Base-by-base conservation (phyloP, 2,113 vertebrate species). In the Dromaius novaehollandiae region DNA sequence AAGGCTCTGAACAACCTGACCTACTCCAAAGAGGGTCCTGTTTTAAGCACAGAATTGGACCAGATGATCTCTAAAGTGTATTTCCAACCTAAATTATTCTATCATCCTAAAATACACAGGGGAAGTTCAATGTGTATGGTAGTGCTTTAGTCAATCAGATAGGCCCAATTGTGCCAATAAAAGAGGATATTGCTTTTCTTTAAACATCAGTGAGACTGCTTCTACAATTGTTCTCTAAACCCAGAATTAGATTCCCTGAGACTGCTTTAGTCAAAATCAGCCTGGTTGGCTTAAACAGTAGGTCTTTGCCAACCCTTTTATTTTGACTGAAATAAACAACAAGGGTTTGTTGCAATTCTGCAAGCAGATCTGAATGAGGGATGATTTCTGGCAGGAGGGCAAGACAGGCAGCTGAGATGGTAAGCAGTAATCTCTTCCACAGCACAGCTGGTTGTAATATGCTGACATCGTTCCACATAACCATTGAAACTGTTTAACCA, bases 401-500 rank as follows among this genome's bases (percentile, higher is more conserved):
- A 58, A 83, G 36, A 88, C 19, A 73, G 1, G 2, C 71, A 96
- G 58, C 34, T 93, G 48, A 90, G 50, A 77, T 1, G 90, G 38
- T 14, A 74, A 94, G 73, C 21, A 78, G 50, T 40, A 77, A 90
- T 24, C n/a, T 70, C 11, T 81, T 71, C 22, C 32, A 70, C 44
- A 78, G 75, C 53, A 65, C 68, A 92, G 64, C 63, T 90, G 70
- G 50, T 83, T 50, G 40, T 44, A 92, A 83, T 24, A 70, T 5
- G 15, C 53, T 92, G 63, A 96, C 71, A 86, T 19, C 3, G 11
- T 56, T 80, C n/a, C 63, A 86, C 44, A 30, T 17, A 82, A 50
- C 65, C 78, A 81, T 36, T 93, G 36, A 88, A 86, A 77, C 38
- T 77, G 66, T 92, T 85, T 80, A 95, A 90, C 38, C 32, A 83